Evolutionary conservation across 2,888 invertebrate species (phyloP), one percentile per base, ranked within the genome.

Genomic region (Buathra laborator): DNA sequence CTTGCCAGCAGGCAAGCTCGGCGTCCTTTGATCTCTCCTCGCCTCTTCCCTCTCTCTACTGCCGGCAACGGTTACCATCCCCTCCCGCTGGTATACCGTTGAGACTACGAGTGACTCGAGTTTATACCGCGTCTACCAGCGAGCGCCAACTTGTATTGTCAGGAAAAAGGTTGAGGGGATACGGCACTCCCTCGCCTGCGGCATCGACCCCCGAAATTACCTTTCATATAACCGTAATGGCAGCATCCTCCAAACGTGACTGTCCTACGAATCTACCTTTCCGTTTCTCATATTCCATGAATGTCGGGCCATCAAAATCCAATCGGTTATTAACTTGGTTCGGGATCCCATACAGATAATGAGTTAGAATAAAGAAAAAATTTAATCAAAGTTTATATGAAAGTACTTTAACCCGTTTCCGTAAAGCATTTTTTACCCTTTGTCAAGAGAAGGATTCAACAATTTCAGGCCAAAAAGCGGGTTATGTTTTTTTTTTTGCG

Each of bases 21-120:
- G 51, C 16, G 48, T 74, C 37, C 78, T 78, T 83, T 83, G 81
- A 84, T 77, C 81, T 72, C 32, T 37, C 59, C 56, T 66, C 51
- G 16, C 67, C 79, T 51, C 75, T 71, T 62, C 46, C 51, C 64
- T 59, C 72, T 48, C 24, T 53, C 24, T 66, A 62, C 68, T 80
- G 67, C 62, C 72, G 46, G 10, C 75, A 19, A 46, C 64, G 64
- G 78, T 71, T 79, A 70, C 53, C 56, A 10, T 19, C 56, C 19
- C 32, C 53, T 24, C 19, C 16, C 24, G 62, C 24, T 29, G 62
- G 29, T 16, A 56, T 56, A 24, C 12, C n/a, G 46, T 59, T 44
- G 19, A 14, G 62, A 48, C n/a, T 67, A 32, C 51, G 59, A 44
- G 9, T 24, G 32, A 14, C 59, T 72, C 7, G 32, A 56, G 72